These are phyloP conservation scores for Trogon surrucura DNA, from an alignment of 2,113 vertebrate species.

Conservation along the genomic window DNA sequence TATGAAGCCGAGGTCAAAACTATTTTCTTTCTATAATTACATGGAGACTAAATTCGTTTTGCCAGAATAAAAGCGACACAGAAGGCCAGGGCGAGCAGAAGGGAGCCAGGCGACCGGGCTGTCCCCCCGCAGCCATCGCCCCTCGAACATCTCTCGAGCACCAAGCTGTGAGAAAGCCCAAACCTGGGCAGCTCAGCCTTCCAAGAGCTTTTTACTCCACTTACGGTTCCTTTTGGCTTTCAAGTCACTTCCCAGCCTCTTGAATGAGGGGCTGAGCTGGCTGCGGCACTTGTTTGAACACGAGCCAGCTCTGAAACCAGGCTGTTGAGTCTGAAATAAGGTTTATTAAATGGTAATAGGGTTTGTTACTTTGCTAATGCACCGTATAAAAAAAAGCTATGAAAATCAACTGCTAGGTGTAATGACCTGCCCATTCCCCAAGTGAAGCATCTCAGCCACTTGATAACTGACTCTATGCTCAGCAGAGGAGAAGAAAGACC, in stretches of 20 bases:
- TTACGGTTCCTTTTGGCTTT: not conserved
- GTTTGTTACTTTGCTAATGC: constrained; percentile 53
- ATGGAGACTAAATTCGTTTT: constrained; percentile 38
- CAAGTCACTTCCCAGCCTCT: not conserved
- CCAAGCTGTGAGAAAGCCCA: not conserved
- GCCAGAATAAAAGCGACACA: not conserved
- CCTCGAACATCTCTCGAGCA: too few relatives aligned
- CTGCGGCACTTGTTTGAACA: not conserved
- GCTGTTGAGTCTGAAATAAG: not conserved
- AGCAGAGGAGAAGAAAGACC: not conserved
- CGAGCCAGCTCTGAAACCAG: not conserved
- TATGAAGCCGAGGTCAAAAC: constrained; percentile 50
- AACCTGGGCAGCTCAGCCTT: not conserved
- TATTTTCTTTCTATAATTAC: constrained; percentile 65
- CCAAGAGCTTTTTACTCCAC: not conserved
- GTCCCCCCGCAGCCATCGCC: not conserved
- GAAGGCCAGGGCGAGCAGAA: not conserved
- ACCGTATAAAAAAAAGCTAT: constrained; percentile 8
- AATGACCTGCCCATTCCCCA: not conserved
- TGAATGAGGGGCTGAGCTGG: not conserved
- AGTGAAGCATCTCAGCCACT: not conserved
- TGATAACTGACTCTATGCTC: not conserved
- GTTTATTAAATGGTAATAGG: constrained; percentile 40
- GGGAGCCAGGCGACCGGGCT: not conserved
- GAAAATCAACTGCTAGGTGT: constrained; percentile 38